A percentile compares a stretch with the other conserved stretches of the same genome.
phyloP scores from a whole-genome alignment of 2,888 invertebrate species.

The Thumatha senex region DNA sequence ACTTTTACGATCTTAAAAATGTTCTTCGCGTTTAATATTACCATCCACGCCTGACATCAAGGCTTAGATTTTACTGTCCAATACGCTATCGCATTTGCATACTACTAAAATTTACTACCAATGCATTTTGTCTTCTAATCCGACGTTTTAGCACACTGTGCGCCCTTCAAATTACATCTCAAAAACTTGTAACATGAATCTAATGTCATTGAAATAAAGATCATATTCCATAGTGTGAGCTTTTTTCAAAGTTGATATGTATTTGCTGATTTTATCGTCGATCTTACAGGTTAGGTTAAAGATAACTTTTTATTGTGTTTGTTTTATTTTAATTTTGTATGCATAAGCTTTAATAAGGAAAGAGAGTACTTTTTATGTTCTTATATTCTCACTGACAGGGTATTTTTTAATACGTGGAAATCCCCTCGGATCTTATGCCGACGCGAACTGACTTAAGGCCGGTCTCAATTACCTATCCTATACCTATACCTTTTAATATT shows the following conservation, averaged over 20 bases:
- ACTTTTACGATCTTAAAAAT: conserved; percentile 40
- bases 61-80: conserved; percentile 71
- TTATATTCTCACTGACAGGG: background rate
- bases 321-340: conserved; percentile 33
- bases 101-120: conserved; percentile 78
- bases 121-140: conserved; percentile 76
- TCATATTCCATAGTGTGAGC: conserved; percentile 1
- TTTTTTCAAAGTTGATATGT: conserved; percentile 10
- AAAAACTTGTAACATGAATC: background rate
- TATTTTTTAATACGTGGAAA: no score
- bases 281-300: conserved; percentile 46
- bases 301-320: conserved; percentile 45
- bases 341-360: conserved; percentile 23
- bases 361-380: background rate
- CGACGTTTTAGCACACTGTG: conserved; percentile 57
- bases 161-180: conserved; percentile 32
- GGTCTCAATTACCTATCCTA: no score
- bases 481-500: no score
- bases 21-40: conserved; percentile 48
- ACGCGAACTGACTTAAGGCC: no score
- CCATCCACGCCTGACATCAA: conserved; percentile 54
- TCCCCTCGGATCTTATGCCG: no score
- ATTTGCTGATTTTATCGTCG: conserved; percentile 45
- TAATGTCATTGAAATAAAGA: background rate
- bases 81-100: conserved; percentile 75